These are phyloP conservation scores for Mallateleia sp. DNA, from an alignment of 2,888 invertebrate species.

Conservation along the genomic window DNA sequence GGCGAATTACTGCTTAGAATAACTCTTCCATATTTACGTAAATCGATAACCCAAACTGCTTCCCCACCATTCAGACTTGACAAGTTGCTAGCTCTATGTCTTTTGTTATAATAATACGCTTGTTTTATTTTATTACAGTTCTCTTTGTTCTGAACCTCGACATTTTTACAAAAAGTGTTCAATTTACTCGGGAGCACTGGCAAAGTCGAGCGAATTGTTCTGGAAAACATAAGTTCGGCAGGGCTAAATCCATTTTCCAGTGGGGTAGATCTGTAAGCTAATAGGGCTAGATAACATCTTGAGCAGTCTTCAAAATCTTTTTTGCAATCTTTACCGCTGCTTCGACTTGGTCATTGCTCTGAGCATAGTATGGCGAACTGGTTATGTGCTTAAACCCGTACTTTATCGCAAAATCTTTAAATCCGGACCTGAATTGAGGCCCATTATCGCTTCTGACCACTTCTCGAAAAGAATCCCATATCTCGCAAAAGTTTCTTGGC, in stretches of 20 bases:
- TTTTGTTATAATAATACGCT: constrained; percentile 68
- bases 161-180: constrained; percentile 26
- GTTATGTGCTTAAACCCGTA: constrained; percentile 40
- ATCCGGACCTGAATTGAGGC: constrained; percentile 69
- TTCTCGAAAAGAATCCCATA: constrained; percentile 51
- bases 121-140: constrained; percentile 50
- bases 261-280: constrained; percentile 59
- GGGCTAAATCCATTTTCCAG: constrained; percentile 68
- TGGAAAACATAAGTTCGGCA: constrained; percentile 55
- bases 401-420: constrained; percentile 49
- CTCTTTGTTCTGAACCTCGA: constrained; percentile 49
- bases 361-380: constrained; percentile 51
- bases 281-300: constrained; percentile 52
- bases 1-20: neutral
- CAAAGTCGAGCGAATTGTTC: constrained; percentile 65
- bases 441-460: constrained; percentile 24
- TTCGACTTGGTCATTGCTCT: constrained; percentile 75
- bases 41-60: neutral
- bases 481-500: constrained; percentile 37
- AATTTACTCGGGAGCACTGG: constrained; percentile 5
- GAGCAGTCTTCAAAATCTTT: constrained; percentile 59
- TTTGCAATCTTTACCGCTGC: constrained; percentile 78
- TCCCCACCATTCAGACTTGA: constrained; percentile 1
- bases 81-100: constrained; percentile 73
- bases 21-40: neutral